Conservation (phyloP, 2,113 vertebrate genomes). For the human region DNA sequence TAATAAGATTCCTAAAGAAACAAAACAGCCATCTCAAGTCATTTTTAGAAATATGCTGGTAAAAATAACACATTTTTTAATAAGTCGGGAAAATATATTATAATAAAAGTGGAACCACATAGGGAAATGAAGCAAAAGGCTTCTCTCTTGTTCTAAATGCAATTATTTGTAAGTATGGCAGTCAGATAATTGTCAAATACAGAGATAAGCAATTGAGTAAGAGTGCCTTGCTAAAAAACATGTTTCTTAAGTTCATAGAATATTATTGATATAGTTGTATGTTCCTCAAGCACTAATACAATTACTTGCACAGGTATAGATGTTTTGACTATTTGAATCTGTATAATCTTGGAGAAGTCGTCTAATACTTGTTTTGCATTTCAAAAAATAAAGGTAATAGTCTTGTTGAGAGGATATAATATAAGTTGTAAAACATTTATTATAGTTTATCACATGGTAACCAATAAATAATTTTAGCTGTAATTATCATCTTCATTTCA, state of each 20-base stretch:
- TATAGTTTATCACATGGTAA: not conserved
- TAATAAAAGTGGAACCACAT: not conserved
- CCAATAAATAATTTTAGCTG: not conserved
- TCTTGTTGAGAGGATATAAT: not conserved
- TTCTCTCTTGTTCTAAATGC: not conserved
- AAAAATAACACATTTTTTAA: not conserved
- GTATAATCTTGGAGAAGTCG: not conserved
- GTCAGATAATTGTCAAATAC: not conserved
- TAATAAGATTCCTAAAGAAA: not conserved
- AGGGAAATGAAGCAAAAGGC: not conserved
- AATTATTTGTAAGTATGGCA: not conserved
- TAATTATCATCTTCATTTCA: not conserved
- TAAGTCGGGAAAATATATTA: not conserved
- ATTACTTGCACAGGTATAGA: not conserved
- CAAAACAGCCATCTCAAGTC: not conserved
- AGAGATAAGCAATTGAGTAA: not conserved
- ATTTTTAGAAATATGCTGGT: not conserved
- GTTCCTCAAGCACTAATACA: not conserved
- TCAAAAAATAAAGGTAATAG: not conserved
- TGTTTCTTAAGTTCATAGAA: not conserved
- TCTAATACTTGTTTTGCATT: not conserved
- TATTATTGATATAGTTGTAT: not conserved
- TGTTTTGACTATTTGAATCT: not conserved
- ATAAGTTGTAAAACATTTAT: not conserved
- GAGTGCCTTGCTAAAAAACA: not conserved